phyloP scores from a whole-genome alignment of 2,113 vertebrate species.

The Fregetta grallaria region DNA sequence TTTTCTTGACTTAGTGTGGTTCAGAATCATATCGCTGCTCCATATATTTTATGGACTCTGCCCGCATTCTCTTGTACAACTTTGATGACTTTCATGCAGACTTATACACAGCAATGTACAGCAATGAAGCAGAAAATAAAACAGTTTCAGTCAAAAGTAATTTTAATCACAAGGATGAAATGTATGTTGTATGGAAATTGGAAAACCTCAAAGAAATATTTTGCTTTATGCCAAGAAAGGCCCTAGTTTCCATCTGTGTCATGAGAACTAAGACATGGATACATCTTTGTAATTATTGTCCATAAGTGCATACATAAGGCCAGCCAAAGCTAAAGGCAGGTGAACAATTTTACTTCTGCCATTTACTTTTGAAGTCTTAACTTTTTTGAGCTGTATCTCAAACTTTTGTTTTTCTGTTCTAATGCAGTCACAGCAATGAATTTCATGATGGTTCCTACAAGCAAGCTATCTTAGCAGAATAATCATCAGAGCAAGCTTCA shows the following conservation, averaged over 20 bases:
- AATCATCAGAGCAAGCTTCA: not conserved
- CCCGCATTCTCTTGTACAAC: not conserved
- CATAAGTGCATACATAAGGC: not conserved
- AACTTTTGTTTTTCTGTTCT: not conserved
- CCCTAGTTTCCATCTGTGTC: not conserved
- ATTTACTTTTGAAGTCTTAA: not conserved
- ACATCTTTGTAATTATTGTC: not conserved
- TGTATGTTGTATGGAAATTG: not conserved
- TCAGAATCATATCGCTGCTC: not conserved
- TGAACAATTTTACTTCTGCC: not conserved
- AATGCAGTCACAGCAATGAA: not conserved
- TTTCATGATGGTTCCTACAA: not conserved
- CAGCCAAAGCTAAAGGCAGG: not conserved
- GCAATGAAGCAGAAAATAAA: not conserved
- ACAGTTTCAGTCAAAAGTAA: not conserved
- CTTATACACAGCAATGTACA: not conserved
- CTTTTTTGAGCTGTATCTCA: not conserved
- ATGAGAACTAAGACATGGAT: not conserved
- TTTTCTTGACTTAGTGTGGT: not conserved
- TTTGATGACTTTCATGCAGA: not conserved
- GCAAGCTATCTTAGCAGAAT: not conserved
- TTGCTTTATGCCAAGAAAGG: not conserved
- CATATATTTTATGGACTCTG: not conserved
- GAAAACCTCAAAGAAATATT: not conserved
- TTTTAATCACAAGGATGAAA: not conserved